Conservation (phyloP, 2,113 vertebrate genomes). For the Rhinopomastus cyanomelas region DNA sequence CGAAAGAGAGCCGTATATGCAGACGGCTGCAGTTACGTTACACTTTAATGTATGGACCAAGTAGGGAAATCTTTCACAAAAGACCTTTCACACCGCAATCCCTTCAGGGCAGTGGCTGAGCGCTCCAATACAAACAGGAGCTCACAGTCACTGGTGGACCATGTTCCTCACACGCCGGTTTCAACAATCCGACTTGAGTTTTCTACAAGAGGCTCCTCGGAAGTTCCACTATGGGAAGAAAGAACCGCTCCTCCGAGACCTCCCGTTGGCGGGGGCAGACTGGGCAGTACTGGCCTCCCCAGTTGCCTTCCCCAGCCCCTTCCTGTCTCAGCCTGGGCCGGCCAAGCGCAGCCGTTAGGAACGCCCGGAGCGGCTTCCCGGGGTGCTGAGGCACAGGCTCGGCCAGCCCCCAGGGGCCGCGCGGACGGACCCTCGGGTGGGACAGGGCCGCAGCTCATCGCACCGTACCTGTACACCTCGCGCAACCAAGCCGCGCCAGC, state of each 20-base stretch:
- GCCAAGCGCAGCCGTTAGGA: neutral
- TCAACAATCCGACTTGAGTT: neutral
- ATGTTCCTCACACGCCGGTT: neutral
- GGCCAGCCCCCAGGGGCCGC: too few species aligned
- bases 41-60: rapidly evolving
- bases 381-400: too few species aligned
- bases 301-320: neutral
- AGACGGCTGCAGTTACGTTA: neutral
- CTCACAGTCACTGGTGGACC: neutral
- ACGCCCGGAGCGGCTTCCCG: neutral
- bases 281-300: too few species aligned
- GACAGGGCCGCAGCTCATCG: too few species aligned
- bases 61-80: neutral
- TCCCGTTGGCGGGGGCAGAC: neutral
- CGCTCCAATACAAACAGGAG: neutral
- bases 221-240: rapidly evolving
- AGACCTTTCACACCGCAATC: neutral
- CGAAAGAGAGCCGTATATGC: neutral
- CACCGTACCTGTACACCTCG: neutral
- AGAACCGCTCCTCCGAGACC: neutral
- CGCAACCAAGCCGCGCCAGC: rapidly evolving
- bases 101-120: neutral
- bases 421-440: neutral
- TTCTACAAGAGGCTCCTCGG: rapidly evolving
- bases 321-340: neutral